These are phyloP conservation scores for Trematomus bernacchii DNA, from an alignment of 2,797 vertebrate genomes.

Conservation along the genomic window DNA sequence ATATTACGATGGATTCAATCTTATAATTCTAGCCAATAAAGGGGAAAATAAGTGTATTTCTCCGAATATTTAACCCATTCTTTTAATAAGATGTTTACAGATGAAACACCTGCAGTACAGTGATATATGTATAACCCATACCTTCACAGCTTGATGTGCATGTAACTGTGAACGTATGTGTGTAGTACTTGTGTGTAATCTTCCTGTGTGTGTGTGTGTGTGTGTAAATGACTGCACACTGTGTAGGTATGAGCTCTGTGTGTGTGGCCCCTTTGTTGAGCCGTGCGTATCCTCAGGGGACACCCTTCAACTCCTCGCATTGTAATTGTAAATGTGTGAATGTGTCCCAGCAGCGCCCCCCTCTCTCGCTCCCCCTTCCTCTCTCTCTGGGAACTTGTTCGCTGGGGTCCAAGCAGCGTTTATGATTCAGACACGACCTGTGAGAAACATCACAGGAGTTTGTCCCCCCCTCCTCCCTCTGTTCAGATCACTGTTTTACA, in stretches of 20 bases:
- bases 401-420: slow-evolving; percentile 42
- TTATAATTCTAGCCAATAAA: too few species aligned
- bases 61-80: neutral
- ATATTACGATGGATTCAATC: neutral
- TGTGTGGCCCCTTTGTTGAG: slow-evolving; percentile 66
- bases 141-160: neutral
- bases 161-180: too few species aligned
- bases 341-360: slow-evolving; percentile 36
- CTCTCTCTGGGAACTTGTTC: slow-evolving; percentile 5
- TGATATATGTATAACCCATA: too few species aligned
- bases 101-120: neutral
- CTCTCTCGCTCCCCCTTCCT: slow-evolving; percentile 20
- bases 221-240: slow-evolving; percentile 15
- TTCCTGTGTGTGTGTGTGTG: slow-evolving; percentile 7
- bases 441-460: slow-evolving; percentile 74
- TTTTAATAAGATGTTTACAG: neutral
- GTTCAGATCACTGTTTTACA: slow-evolving; percentile 55
- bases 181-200: too few species aligned
- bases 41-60: neutral
- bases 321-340: slow-evolving; percentile 75
- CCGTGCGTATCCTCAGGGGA: slow-evolving; percentile 64
- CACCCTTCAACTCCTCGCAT: slow-evolving; percentile 63
- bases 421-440: slow-evolving; percentile 70
- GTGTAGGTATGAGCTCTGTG: slow-evolving; percentile 42
- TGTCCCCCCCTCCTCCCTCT: slow-evolving; percentile 15